Evolutionary conservation across 1,140 invertebrate genomes (phyloP).

Genomic region (Camponotus pennsylvanicus): DNA sequence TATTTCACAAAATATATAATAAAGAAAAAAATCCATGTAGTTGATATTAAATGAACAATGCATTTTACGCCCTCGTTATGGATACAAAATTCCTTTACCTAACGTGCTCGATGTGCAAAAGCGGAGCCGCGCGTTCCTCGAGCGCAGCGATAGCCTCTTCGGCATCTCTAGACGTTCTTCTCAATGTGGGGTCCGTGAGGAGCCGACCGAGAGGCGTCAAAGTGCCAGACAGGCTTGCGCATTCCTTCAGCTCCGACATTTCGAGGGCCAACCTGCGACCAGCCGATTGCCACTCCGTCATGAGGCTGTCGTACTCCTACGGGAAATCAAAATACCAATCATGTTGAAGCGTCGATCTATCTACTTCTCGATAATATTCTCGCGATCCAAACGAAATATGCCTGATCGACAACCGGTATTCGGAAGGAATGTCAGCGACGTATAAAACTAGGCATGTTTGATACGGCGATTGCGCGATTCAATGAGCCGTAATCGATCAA

Average conservation of each 20-base stretch:
- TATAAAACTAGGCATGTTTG: conserved; percentile 37
- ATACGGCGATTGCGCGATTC: conserved; percentile 21
- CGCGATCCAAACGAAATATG: conserved; percentile 7
- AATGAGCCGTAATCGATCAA: conserved; percentile 29
- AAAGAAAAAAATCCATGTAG: neutral
- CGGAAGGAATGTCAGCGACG: conserved; percentile 18
- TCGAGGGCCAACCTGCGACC: conserved; percentile 84
- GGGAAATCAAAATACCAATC: conserved; percentile 43
- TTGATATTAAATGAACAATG: neutral
- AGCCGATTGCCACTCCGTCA: conserved; percentile 84
- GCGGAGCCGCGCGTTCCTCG: conserved; percentile 82
- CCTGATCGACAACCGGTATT: conserved; percentile 11
- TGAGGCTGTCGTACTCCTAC: conserved; percentile 84
- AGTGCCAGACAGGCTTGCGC: conserved; percentile 81
- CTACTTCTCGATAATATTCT: neutral
- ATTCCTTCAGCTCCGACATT: conserved; percentile 85
- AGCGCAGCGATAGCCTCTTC: conserved; percentile 80
- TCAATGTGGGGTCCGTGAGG: conserved; percentile 82
- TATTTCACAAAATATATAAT: neutral
- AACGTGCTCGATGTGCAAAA: conserved; percentile 82
- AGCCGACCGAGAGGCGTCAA: conserved; percentile 84
- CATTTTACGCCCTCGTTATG: neutral
- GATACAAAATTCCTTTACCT: conserved; percentile 72
- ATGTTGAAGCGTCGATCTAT: neutral
- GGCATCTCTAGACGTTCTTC: conserved; percentile 82